Evolutionary conservation across 2,888 invertebrate species (phyloP).

Genomic region (Amphimallon solstitiale): DNA sequence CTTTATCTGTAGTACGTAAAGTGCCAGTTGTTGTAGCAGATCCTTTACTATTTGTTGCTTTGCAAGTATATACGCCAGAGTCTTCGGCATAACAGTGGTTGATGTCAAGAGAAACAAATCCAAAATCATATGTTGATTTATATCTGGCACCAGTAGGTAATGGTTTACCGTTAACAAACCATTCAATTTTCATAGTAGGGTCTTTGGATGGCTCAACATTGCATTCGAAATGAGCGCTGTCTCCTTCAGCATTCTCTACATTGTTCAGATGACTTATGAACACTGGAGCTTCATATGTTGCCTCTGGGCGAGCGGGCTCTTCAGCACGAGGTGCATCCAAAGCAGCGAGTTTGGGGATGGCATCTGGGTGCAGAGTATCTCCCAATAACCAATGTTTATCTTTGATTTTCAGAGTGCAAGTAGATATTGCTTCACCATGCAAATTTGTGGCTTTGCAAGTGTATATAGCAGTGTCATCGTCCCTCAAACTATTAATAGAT

Average conservation of each 20-base stretch:
- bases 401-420: slow-evolving; percentile 88
- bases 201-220: slow-evolving; percentile 92
- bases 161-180: slow-evolving; percentile 94
- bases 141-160: slow-evolving; percentile 89
- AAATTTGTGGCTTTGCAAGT: slow-evolving; percentile 94
- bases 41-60: slow-evolving; percentile 88
- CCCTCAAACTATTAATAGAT: slow-evolving; percentile 86
- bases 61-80: slow-evolving; percentile 91
- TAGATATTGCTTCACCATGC: slow-evolving; percentile 93
- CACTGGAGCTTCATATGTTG: slow-evolving; percentile 84
- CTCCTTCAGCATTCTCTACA: slow-evolving; percentile 87
- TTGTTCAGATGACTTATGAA: slow-evolving; percentile 93
- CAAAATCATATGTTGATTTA: slow-evolving; percentile 95
- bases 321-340: slow-evolving; percentile 82
- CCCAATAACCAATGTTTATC: slow-evolving; percentile 89
- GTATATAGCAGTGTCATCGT: slow-evolving; percentile 94
- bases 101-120: slow-evolving; percentile 92
- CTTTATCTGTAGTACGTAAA: slow-evolving; percentile 83
- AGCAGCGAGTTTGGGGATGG: slow-evolving; percentile 84
- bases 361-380: slow-evolving; percentile 89
- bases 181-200: slow-evolving; percentile 90
- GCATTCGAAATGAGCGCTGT: slow-evolving; percentile 90
- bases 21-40: slow-evolving; percentile 91
- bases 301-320: slow-evolving; percentile 77
- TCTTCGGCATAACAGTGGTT: slow-evolving; percentile 90